Base-by-base conservation (phyloP, 2,888 invertebrate species). In the Loripinus fragilis region DNA sequence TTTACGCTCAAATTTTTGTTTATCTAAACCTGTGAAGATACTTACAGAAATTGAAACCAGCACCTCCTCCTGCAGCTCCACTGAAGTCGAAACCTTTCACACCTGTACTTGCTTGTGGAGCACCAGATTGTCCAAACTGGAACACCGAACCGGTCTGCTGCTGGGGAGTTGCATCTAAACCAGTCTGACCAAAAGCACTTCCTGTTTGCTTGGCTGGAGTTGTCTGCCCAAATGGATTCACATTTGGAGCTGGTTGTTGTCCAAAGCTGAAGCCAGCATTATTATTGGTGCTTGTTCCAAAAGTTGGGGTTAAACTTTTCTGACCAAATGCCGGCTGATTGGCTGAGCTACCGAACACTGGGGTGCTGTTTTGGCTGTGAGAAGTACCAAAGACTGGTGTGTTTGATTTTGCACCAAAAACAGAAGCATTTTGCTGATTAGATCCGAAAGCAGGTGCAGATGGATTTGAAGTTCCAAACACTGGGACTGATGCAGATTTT, bases 131-230 rank as follows among this genome's bases (percentile, higher is more conserved):
- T 38, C 79, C 82, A 72, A 79, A 82, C n/a, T 60, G 68, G 48
- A 82, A 82, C 76, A 79, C 25, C 3, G 79, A 20, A 25, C 79
- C 79, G 33, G 79, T 77, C 79, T 79, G 79, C 2, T 75, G 45
- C 42, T 79, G 74, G 15, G 82, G 82, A 12, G 83, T 80, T 8
- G 70, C 30, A 50, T 77, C 72, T 28, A 23, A 69, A 41, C 48
- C 30, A 28, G 68, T 48, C 64, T 76, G 69, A 15, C 79, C 80
- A 74, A 79, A 82, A 17, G 81, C 79, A 73, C 76, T 72, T 60
- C 79, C 80, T 65, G 82, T 79, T 66, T 82, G 77, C 65, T 85
- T 81, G 15, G 80, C 78, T 64, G 85, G 77, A 20, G 85, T 77
- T 28, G 74, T 79, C 70, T 72, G 80, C n/a, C 81, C 81, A 74